phyloP scores from a whole-genome alignment of 2,797 vertebrate species.

The Leptodactylus fallax region DNA sequence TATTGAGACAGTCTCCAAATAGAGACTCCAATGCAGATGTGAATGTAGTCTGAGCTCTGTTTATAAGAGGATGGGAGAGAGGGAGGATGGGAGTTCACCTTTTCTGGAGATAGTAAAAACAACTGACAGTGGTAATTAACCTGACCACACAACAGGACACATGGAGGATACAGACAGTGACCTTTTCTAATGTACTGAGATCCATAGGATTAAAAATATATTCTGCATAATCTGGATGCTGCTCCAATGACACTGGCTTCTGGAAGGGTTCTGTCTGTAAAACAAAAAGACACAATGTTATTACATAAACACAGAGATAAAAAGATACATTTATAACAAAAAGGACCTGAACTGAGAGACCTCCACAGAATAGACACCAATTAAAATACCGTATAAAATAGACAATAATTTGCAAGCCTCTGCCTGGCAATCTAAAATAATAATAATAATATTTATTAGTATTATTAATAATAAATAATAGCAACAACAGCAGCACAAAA shows the following conservation, averaged over 20 bases:
- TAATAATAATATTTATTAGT: too few species aligned
- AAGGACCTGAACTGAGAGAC: neutral
- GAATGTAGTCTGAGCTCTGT: neutral
- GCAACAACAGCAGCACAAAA: too few species aligned
- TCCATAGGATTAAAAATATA: slow-evolving; percentile 99
- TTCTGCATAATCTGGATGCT: slow-evolving; percentile 97
- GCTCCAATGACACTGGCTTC: slow-evolving; percentile 96
- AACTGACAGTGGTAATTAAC: neutral
- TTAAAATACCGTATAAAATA: too few species aligned
- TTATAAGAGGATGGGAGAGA: neutral
- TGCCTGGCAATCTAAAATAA: too few species aligned
- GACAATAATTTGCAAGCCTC: too few species aligned
- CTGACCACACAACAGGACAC: neutral
- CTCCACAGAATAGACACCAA: neutral
- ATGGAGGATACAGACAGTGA: slow-evolving; percentile 71
- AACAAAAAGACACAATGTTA: slow-evolving; percentile 28
- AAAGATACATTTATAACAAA: neutral
- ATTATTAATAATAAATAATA: too few species aligned
- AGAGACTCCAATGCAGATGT: too few species aligned
- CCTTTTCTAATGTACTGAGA: slow-evolving; percentile 97
- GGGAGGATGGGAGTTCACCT: neutral
- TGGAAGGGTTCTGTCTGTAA: slow-evolving; percentile 96
- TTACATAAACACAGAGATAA: neutral
- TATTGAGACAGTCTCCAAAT: too few species aligned
- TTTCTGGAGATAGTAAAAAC: neutral